These are phyloP conservation scores for Hipparchia semele DNA, from an alignment of 2,888 invertebrate genomes.

Conservation along the genomic window DNA sequence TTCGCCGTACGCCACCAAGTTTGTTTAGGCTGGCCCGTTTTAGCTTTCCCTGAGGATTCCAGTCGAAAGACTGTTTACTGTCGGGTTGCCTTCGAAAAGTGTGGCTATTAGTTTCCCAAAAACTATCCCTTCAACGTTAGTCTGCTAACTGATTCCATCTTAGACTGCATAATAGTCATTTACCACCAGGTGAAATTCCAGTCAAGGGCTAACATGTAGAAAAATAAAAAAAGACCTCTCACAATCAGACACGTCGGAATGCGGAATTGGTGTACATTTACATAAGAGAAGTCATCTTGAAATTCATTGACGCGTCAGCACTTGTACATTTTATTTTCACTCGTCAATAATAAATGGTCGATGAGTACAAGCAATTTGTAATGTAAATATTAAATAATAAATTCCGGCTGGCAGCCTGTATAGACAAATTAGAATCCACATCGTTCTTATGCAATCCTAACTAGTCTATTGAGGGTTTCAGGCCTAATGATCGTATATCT, in stretches of 20 bases:
- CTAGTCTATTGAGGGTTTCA: not conserved
- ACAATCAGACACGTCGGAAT: conserved; percentile 1
- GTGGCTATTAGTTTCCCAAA: too few species aligned
- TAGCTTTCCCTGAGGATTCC: too few species aligned
- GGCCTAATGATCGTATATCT: not conserved
- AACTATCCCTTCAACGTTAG: too few species aligned
- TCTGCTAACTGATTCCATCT: too few species aligned
- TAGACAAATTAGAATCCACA: not conserved
- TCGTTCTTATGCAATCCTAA: not conserved
- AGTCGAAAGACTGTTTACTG: too few species aligned
- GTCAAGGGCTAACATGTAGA: too few species aligned
- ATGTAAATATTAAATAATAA: conserved; percentile 12
- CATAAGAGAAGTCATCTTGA: conserved; percentile 6
- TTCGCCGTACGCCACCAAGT: too few species aligned
- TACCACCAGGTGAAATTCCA: too few species aligned
- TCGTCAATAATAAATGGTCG: not conserved
- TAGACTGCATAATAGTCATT: too few species aligned
- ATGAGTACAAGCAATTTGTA: conserved; percentile 1
- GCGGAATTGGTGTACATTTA: conserved; percentile 5
- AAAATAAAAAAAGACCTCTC: not conserved
- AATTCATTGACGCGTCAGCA: not conserved
- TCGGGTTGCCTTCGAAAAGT: too few species aligned
- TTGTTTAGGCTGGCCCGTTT: too few species aligned
- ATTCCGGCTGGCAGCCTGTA: not conserved
- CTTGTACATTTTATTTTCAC: conserved; percentile 4